These are phyloP conservation scores for Allacma fusca DNA, from an alignment of 2,888 invertebrate species.

Conservation along the genomic window DNA sequence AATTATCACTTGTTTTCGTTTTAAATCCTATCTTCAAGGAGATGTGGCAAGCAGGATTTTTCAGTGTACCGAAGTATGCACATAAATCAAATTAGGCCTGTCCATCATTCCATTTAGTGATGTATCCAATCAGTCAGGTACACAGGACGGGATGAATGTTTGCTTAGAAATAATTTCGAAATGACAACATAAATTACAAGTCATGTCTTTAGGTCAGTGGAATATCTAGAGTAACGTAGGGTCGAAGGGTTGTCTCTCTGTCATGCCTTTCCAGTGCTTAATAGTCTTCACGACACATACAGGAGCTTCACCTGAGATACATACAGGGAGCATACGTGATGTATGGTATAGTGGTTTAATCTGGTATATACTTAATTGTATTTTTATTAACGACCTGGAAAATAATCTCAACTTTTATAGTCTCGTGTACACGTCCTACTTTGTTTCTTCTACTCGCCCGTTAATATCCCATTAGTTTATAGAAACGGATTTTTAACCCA, in stretches of 20 bases:
- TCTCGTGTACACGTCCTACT: constrained; percentile 23
- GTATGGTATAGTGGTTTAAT: no score
- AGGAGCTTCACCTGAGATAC: no score
- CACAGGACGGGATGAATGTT: no score
- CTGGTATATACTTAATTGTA: not conserved
- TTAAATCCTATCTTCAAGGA: no score
- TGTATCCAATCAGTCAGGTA: no score
- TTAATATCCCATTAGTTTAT: constrained; percentile 4
- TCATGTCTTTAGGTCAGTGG: constrained; percentile 8
- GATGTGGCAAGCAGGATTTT: no score
- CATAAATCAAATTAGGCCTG: no score
- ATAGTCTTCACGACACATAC: no score
- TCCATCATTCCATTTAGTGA: no score
- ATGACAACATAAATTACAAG: not conserved
- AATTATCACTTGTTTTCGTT: not conserved
- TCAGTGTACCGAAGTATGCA: no score
- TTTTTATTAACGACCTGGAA: constrained; percentile 24
- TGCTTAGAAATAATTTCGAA: not conserved
- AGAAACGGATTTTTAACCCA: constrained; percentile 7
- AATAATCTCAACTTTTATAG: not conserved
- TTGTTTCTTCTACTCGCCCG: constrained; percentile 1
- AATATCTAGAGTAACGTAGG: not conserved
- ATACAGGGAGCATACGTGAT: no score
- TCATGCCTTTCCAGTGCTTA: not conserved
- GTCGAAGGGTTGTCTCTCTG: not conserved